Evolutionary conservation across 2,797 vertebrate species (phyloP).

Genomic region (Cottoperca gobio): DNA sequence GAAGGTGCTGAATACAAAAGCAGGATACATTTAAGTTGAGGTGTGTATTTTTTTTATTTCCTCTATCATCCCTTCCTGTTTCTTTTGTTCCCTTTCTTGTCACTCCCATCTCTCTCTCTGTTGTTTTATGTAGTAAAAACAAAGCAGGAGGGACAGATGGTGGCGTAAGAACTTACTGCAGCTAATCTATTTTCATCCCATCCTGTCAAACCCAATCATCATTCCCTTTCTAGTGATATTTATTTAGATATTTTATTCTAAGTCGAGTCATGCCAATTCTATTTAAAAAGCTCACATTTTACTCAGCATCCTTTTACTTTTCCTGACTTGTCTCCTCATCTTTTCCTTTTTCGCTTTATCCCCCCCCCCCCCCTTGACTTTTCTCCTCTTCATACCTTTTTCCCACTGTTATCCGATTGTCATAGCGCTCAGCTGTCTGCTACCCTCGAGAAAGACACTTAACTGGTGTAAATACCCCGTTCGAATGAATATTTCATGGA

Average conservation of each 20-base stretch:
- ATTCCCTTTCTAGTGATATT: not conserved
- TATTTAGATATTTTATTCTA: constrained; percentile 18
- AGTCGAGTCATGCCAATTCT: not conserved
- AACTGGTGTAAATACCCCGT: constrained; percentile 74
- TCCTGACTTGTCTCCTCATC: not conserved
- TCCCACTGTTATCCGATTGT: constrained; percentile 42
- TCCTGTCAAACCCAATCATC: constrained; percentile 24
- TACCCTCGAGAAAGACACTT: constrained; percentile 64
- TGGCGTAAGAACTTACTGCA: not conserved
- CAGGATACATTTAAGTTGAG: not conserved
- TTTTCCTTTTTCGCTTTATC: constrained; percentile 3
- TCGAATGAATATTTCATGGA: constrained; percentile 72
- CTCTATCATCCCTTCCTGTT: not conserved
- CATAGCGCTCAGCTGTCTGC: constrained; percentile 42
- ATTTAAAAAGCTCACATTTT: constrained; percentile 9
- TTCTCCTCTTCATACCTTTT: constrained; percentile 12
- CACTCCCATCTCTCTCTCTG: not conserved
- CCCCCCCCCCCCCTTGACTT: not conserved
- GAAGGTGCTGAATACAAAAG: constrained; percentile 7
- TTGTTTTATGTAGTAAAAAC: constrained; percentile 19
- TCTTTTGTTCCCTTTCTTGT: constrained; percentile 17
- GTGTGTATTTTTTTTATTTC: not conserved
- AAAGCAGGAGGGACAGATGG: not conserved
- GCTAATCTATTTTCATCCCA: constrained; percentile 35
- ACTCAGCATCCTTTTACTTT: not conserved